Evolutionary conservation across 2,888 invertebrate species (phyloP).

Genomic region (Leptura quadrifasciata): DNA sequence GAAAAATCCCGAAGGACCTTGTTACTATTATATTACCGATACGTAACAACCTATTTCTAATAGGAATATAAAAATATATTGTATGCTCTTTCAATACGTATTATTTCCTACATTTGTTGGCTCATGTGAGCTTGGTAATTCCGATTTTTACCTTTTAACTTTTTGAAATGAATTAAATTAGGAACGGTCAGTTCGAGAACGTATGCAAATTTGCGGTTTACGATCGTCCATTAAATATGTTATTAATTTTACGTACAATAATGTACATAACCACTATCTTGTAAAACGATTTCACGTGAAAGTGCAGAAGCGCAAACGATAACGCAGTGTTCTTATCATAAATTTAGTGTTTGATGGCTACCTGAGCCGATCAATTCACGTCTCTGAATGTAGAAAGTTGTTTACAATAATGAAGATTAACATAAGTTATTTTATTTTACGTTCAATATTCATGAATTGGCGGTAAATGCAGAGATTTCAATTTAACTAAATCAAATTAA

Average conservation of each 20-base stretch:
- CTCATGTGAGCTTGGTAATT: too few relatives aligned
- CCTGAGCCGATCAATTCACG: constrained; percentile 43
- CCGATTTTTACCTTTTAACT: too few relatives aligned
- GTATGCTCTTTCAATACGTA: too few relatives aligned
- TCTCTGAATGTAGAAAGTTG: constrained; percentile 54
- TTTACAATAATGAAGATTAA: constrained; percentile 48
- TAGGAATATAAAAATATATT: not conserved
- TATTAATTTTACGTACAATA: too few relatives aligned
- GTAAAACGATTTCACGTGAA: constrained; percentile 44
- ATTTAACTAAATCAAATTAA: constrained; percentile 35
- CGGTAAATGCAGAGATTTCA: constrained; percentile 27
- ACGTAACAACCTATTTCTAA: not conserved
- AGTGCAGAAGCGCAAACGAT: constrained; percentile 45
- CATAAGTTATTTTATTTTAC: constrained; percentile 26
- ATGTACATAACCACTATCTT: not conserved
- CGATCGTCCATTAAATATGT: too few relatives aligned
- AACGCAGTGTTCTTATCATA: constrained; percentile 45
- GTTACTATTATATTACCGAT: not conserved
- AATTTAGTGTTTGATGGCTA: constrained; percentile 53
- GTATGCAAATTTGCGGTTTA: too few relatives aligned
- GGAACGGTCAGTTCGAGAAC: too few relatives aligned
- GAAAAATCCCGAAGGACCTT: not conserved
- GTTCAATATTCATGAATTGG: constrained; percentile 38
- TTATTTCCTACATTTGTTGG: too few relatives aligned
- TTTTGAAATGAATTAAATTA: too few relatives aligned